These are phyloP conservation scores for Conger conger DNA, from an alignment of 2,113 vertebrate species.

Conservation along the genomic window DNA sequence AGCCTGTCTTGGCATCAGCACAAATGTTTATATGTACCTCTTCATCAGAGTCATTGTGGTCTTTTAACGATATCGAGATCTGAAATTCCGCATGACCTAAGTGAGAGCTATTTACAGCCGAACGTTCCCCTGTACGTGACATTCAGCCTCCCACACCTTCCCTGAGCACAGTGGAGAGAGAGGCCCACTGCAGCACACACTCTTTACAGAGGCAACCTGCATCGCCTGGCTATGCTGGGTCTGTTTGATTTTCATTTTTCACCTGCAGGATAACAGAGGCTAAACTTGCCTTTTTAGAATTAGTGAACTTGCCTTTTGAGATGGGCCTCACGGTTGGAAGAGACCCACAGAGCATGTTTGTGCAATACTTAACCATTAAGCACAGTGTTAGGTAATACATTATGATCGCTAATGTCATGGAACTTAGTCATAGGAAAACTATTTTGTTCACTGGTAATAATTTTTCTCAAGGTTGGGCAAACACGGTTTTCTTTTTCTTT, in stretches of 20 bases:
- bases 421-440: not conserved
- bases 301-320: not conserved
- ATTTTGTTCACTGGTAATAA: not conserved
- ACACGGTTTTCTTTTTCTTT: not conserved
- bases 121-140: not conserved
- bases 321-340: not conserved
- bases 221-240: not conserved
- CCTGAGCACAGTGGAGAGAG: not conserved
- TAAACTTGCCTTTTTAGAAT: not conserved
- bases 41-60: not conserved
- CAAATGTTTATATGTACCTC: not conserved
- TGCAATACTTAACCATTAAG: not conserved
- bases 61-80: not conserved
- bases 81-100: not conserved
- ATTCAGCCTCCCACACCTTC: not conserved
- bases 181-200: not conserved
- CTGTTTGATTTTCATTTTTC: not conserved
- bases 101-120: not conserved
- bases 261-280: not conserved
- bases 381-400: not conserved
- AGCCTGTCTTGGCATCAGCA: not conserved
- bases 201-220: not conserved
- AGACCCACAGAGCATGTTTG: not conserved
- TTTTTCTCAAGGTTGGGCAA: not conserved
- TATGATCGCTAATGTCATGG: not conserved